Conservation (phyloP, 2,888 invertebrate species). For the Chrysopilus asiliformis region DNA sequence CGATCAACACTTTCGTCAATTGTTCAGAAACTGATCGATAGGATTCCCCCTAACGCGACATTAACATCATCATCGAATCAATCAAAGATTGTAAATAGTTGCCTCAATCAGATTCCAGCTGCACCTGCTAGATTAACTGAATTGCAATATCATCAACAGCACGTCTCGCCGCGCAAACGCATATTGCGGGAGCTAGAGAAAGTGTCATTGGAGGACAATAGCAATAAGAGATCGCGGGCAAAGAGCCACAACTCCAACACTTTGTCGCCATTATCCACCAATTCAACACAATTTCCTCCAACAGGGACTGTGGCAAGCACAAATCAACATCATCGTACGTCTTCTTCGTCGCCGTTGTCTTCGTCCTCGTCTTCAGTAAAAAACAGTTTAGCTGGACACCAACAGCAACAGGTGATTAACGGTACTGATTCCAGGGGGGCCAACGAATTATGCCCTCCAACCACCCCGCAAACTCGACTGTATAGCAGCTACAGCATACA, state of each 20-base stretch:
- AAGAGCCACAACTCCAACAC: conserved; percentile 26
- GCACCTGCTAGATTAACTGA: conserved; percentile 29
- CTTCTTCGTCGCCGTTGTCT: conserved; percentile 1
- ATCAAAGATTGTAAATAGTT: conserved; percentile 9
- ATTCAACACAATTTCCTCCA: conserved; percentile 13
- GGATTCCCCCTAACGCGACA: conserved; percentile 25
- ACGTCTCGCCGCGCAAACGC: conserved; percentile 69
- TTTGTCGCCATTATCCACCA: conserved; percentile 21
- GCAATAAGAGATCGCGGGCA: conserved; percentile 24
- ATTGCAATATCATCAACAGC: conserved; percentile 30
- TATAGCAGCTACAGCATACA: conserved; percentile 75
- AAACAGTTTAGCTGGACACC: not conserved
- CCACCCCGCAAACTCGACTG: conserved; percentile 32
- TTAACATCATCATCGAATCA: conserved; percentile 22
- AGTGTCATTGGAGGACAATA: conserved; percentile 37
- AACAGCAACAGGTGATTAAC: conserved; percentile 4
- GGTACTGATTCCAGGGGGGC: conserved; percentile 3
- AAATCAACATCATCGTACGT: too few species aligned
- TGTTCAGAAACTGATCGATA: conserved; percentile 33
- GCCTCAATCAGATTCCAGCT: conserved; percentile 26
- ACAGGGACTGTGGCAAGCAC: not conserved
- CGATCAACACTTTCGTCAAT: conserved; percentile 33
- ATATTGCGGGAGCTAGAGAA: conserved; percentile 70
- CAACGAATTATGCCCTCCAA: conserved; percentile 15
- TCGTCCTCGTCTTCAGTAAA: too few species aligned